phyloP scores from a whole-genome alignment of 2,797 vertebrate genomes.

The Meriones psammophilus region DNA sequence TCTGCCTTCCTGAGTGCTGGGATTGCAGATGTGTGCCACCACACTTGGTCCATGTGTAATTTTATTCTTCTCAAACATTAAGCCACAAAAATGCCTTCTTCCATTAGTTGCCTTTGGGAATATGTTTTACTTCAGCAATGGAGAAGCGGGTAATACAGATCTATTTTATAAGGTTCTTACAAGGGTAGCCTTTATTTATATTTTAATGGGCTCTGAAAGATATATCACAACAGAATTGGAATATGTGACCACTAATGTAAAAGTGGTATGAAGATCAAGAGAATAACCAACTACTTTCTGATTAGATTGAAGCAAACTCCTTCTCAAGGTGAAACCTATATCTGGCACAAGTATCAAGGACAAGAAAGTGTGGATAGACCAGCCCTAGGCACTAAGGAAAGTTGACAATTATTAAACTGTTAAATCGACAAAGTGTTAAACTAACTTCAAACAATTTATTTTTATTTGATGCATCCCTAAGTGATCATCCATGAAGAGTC shows the following conservation, averaged over 20 bases:
- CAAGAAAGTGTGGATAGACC: background rate
- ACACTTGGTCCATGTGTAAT: background rate
- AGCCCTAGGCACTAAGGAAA: background rate
- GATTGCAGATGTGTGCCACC: no score
- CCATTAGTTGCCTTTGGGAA: background rate
- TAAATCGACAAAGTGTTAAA: background rate
- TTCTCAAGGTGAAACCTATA: background rate
- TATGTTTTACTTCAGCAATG: no score
- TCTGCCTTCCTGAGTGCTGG: no score
- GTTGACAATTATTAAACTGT: background rate
- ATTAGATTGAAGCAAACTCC: background rate
- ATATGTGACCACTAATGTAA: no score
- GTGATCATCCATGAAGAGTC: accelerated
- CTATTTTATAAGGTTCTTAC: background rate
- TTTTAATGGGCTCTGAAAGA: background rate
- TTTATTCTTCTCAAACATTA: background rate
- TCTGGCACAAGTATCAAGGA: no score
- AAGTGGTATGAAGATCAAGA: background rate
- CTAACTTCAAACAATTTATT: background rate
- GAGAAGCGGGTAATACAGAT: background rate
- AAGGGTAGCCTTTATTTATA: background rate
- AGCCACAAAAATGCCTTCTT: background rate
- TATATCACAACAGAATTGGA: background rate
- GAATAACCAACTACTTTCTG: background rate
- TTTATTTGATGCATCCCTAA: background rate